Conservation (phyloP, 64 coral and sea anemone genomes). For the Exaiptasia diaphana region DNA sequence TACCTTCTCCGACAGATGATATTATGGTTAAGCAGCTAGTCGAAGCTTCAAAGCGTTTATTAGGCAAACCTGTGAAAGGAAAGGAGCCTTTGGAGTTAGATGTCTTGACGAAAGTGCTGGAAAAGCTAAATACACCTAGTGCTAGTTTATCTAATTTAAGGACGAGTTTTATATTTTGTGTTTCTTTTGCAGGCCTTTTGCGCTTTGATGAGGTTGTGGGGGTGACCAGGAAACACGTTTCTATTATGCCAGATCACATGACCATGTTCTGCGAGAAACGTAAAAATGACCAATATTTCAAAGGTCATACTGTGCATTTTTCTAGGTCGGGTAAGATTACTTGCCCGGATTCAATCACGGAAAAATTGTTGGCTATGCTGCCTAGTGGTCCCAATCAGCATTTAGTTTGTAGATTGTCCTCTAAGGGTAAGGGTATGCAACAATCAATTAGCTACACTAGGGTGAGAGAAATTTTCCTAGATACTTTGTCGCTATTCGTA, state of each 20-base stretch:
- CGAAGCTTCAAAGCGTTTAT: neutral
- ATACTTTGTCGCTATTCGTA: neutral
- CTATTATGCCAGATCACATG: neutral
- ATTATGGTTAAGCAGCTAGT: neutral
- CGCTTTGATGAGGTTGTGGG: neutral
- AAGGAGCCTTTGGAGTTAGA: neutral
- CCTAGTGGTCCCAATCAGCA: neutral
- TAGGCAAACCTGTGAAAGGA: neutral
- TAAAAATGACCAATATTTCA: neutral
- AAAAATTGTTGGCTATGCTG: neutral
- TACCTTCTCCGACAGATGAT: neutral
- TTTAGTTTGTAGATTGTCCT: neutral
- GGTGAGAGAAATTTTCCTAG: neutral
- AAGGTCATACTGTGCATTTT: neutral
- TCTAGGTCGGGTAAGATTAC: slow-evolving; percentile 8
- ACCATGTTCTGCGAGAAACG: neutral
- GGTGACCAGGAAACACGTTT: neutral
- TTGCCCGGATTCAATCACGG: neutral
- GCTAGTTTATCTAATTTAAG: neutral
- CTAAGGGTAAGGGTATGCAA: neutral
- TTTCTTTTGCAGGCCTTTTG: neutral
- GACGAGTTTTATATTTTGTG: neutral
- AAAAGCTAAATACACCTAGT: neutral
- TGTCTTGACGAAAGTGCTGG: neutral
- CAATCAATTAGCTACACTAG: neutral